phyloP scores from a whole-genome alignment of 2,888 invertebrate species.

The Amblyjoppa fuscipennis region DNA sequence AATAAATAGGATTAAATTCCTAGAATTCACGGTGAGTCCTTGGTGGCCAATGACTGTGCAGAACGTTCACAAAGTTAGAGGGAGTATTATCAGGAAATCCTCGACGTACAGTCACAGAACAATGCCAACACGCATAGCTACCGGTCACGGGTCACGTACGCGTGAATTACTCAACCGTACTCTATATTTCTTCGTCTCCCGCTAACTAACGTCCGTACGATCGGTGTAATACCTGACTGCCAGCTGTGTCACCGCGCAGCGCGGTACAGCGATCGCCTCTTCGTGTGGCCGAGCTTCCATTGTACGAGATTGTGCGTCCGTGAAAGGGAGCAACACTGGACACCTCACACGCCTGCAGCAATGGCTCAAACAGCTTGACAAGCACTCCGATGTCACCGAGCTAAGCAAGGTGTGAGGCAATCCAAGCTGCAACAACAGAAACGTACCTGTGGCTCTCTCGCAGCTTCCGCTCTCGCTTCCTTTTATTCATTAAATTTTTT shows the following conservation, averaged over 20 bases:
- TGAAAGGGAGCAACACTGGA: constrained; percentile 47
- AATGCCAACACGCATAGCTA: not conserved
- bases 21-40: not conserved
- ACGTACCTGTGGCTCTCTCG: constrained; percentile 57
- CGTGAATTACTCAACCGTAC: constrained; percentile 55
- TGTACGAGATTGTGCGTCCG: constrained; percentile 54
- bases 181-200: constrained; percentile 44
- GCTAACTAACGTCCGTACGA: constrained; percentile 51
- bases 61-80: not conserved
- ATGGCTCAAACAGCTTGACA: constrained; percentile 40
- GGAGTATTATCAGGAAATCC: constrained; percentile 2
- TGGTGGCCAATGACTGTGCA: not conserved
- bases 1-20: not conserved
- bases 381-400: constrained; percentile 54
- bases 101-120: not conserved
- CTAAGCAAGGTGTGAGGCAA: constrained; percentile 59
- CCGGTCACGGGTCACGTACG: constrained; percentile 67
- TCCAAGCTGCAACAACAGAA: constrained; percentile 29
- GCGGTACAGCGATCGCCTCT: constrained; percentile 22
- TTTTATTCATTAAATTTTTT: constrained; percentile 18
- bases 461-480: constrained; percentile 16
- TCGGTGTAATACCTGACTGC: constrained; percentile 5
- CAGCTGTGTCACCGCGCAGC: constrained; percentile 12
- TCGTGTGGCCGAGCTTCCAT: constrained; percentile 53
- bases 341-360: constrained; percentile 5